Percentiles rank a stretch among this genome's conserved stretches.
Evolutionary conservation across 92 coral and sea anemone genomes (phyloP).

Genomic region (Epizoanthus ramosus): DNA sequence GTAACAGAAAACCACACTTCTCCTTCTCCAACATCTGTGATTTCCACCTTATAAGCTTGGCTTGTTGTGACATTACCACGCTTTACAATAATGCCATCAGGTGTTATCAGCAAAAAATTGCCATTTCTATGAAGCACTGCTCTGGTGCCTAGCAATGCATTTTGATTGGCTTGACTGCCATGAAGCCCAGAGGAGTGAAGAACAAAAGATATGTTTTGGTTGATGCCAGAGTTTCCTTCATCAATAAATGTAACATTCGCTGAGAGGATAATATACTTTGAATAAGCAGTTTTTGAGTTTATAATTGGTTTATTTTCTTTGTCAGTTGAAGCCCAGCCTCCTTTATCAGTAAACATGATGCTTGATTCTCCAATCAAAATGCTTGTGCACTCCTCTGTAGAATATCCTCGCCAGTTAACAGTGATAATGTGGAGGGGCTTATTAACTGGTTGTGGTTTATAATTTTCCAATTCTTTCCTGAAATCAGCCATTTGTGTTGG

Average conservation of each 20-base stretch:
- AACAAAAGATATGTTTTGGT: conserved; percentile 20
- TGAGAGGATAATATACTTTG: conserved; percentile 9
- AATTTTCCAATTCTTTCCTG: conserved; percentile 32
- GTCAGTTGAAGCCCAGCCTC: conserved; percentile 67
- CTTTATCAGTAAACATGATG: conserved; percentile 70
- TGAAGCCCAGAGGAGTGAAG: conserved; percentile 12
- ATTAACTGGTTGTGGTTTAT: neutral
- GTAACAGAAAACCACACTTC: conserved; percentile 11
- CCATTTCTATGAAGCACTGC: conserved; percentile 36
- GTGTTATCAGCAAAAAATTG: neutral
- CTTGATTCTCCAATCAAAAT: conserved; percentile 70
- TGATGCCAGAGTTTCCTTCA: neutral
- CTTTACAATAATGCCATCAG: neutral
- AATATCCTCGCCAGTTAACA: conserved; percentile 39
- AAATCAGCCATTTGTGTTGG: conserved; percentile 54
- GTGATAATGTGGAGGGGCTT: neutral
- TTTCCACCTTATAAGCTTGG: neutral
- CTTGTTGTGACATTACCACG: neutral
- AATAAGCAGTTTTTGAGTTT: neutral
- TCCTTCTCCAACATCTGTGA: conserved; percentile 22
- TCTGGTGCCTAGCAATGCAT: neutral
- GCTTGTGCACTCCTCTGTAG: conserved; percentile 51
- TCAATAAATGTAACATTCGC: conserved; percentile 29
- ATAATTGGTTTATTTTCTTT: conserved; percentile 27
- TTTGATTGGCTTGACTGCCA: neutral